These are phyloP conservation scores for Oceanites oceanicus DNA, from an alignment of 2,113 vertebrate species.

Conservation along the genomic window DNA sequence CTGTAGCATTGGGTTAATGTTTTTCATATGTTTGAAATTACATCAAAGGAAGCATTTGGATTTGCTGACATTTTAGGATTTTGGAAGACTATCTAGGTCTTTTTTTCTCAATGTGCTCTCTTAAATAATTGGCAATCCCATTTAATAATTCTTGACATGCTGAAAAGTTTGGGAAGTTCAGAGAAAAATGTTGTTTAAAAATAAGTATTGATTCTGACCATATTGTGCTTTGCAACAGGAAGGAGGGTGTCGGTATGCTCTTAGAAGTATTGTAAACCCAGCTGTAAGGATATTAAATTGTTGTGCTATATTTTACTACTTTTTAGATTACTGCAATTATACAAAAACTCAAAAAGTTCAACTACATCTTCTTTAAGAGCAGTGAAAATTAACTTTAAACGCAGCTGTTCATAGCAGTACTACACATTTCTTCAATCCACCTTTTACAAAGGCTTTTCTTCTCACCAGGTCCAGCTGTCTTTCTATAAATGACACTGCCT, in stretches of 20 bases:
- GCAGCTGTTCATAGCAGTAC: background rate
- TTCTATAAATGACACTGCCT: background rate
- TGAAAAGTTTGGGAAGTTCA: background rate
- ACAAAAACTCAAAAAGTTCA: background rate
- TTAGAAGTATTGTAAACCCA: background rate
- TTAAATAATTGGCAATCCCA: background rate
- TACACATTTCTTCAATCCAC: background rate
- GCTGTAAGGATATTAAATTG: background rate
- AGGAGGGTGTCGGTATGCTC: background rate
- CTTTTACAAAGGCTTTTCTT: background rate
- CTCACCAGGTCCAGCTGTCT: background rate
- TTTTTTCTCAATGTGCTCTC: background rate
- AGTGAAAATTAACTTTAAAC: background rate
- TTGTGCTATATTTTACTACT: background rate
- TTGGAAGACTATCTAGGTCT: background rate
- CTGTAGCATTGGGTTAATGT: background rate
- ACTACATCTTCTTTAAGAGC: background rate
- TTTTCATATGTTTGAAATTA: conserved; percentile 15
- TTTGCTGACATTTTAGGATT: background rate
- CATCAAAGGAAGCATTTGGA: background rate
- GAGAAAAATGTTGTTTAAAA: background rate
- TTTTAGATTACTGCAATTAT: background rate
- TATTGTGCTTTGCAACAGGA: background rate
- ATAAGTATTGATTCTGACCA: background rate
- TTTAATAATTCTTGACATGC: background rate